Conservation (phyloP, 2,797 vertebrate genomes). For the Lepus townsendii region DNA sequence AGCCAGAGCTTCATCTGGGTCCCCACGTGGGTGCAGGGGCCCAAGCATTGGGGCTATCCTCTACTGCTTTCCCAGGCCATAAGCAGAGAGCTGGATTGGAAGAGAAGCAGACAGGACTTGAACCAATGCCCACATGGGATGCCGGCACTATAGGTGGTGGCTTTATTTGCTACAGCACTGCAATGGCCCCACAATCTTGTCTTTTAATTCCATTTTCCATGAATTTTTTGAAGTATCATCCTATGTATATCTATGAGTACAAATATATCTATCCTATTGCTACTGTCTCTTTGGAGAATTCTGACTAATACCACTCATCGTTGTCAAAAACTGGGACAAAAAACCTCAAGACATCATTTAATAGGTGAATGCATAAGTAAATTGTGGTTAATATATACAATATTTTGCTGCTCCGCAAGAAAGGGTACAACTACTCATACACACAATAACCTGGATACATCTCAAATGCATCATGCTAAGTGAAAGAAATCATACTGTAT, state of each 20-base stretch:
- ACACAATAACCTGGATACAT: constrained; percentile 47
- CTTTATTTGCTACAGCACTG: too few species aligned
- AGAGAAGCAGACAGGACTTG: too few species aligned
- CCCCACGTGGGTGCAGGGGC: too few species aligned
- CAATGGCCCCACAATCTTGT: too few species aligned
- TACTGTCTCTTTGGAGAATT: not conserved
- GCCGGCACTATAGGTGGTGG: too few species aligned
- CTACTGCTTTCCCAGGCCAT: too few species aligned
- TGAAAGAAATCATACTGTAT: constrained; percentile 32
- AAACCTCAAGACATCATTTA: not conserved
- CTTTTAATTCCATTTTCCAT: too few species aligned
- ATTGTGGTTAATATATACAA: not conserved
- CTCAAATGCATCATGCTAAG: constrained; percentile 31
- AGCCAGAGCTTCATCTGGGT: too few species aligned
- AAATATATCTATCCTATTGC: not conserved
- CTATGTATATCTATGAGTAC: not conserved
- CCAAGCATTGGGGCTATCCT: too few species aligned
- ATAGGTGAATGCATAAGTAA: not conserved
- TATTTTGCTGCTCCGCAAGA: not conserved
- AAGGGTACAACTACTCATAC: not conserved
- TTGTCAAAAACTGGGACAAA: not conserved
- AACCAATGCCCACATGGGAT: too few species aligned
- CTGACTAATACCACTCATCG: not conserved
- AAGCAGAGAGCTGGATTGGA: too few species aligned
- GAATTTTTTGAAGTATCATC: not conserved